Percentiles rank a stretch among this genome's conserved stretches.
These are phyloP conservation scores for Urocitellus parryii DNA, from an alignment of 2,113 vertebrate genomes.

Conservation along the genomic window DNA sequence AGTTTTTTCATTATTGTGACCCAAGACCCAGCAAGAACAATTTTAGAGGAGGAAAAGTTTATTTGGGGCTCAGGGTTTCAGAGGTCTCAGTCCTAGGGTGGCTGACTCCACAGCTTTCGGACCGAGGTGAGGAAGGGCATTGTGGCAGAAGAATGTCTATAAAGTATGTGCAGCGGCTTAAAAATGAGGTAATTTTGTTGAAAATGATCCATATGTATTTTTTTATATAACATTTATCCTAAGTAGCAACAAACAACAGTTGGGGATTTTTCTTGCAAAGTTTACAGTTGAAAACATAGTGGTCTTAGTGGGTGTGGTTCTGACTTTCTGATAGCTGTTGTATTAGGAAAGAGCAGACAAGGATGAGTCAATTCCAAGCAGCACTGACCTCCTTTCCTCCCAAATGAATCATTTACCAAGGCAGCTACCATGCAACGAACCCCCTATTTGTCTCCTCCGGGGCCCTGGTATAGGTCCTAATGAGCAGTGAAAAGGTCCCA, in stretches of 20 bases:
- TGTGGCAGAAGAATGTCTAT: background rate
- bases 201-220: background rate
- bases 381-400: too few species aligned
- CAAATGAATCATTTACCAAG: fast-evolving
- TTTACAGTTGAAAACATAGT: background rate
- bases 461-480: background rate
- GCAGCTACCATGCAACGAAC: fast-evolving
- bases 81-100: too few species aligned
- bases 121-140: too few species aligned
- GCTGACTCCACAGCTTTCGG: too few species aligned
- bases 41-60: too few species aligned
- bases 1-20: too few species aligned
- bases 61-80: too few species aligned
- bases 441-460: fast-evolving
- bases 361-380: too few species aligned
- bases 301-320: background rate
- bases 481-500: background rate
- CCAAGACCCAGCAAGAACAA: too few species aligned
- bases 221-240: background rate
- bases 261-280: background rate
- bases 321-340: background rate
- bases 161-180: background rate
- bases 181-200: background rate
- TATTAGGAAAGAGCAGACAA: fast-evolving
- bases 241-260: background rate